These are phyloP conservation scores for Bombus terrestris DNA, from an alignment of 1,140 invertebrate species.

Conservation along the genomic window DNA sequence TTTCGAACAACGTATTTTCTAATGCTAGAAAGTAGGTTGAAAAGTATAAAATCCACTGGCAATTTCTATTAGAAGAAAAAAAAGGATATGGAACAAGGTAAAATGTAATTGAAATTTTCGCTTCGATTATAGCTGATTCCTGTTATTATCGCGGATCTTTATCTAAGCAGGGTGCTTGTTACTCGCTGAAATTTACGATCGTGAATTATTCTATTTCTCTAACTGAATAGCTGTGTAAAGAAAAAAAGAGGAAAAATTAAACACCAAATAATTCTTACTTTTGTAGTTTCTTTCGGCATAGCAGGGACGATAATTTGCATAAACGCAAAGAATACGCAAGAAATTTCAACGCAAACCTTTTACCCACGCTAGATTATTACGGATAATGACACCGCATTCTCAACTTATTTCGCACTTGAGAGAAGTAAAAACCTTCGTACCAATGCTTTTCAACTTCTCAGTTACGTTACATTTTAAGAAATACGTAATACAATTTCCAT, in stretches of 20 bases:
- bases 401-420: no score
- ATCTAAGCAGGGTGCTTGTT: neutral
- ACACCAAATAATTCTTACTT: neutral
- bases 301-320: no score
- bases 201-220: neutral
- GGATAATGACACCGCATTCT: no score
- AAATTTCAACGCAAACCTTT: no score
- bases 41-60: neutral
- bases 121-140: neutral
- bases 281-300: no score
- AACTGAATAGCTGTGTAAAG: neutral
- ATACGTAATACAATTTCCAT: no score
- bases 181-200: neutral
- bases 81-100: neutral
- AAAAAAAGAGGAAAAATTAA: neutral
- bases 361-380: no score
- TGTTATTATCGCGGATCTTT: neutral
- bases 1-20: neutral
- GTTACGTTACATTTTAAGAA: no score
- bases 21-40: slow-evolving; percentile 9
- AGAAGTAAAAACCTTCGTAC: no score
- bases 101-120: neutral
- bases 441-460: no score
- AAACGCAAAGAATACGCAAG: no score
- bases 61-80: neutral